Percentiles rank a stretch among this genome's conserved stretches.
phyloP scores from a whole-genome alignment of 2,888 invertebrate species.

The Eudasyphora cyanicolor region DNA sequence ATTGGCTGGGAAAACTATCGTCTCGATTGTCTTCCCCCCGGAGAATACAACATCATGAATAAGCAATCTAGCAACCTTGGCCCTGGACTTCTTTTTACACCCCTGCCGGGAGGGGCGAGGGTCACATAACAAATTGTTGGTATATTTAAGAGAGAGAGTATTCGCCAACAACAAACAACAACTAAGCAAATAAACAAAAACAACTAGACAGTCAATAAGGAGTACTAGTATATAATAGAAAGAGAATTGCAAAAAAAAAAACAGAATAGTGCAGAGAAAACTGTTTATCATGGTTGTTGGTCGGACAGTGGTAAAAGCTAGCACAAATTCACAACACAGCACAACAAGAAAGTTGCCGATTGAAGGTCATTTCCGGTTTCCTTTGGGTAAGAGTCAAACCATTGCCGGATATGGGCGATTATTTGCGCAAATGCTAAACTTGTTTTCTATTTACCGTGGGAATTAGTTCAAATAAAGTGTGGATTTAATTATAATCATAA shows the following conservation, averaged over 20 bases:
- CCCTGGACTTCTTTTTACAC: constrained; percentile 39
- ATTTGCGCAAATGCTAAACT: too few species aligned
- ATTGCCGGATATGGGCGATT: constrained; percentile 19
- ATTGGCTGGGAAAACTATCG: not conserved
- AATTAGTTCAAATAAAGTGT: not conserved
- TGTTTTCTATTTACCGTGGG: not conserved
- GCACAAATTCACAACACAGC: not conserved
- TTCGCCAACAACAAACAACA: constrained; percentile 45
- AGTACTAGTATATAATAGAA: too few species aligned
- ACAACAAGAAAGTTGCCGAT: constrained; percentile 8
- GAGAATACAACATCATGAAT: constrained; percentile 60
- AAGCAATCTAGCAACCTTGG: constrained; percentile 65
- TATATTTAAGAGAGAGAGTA: not conserved
- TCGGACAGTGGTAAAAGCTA: constrained; percentile 49
- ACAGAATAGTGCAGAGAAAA: constrained; percentile 21
- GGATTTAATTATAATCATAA: too few species aligned
- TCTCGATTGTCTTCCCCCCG: constrained; percentile 31
- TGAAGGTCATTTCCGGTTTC: constrained; percentile 46
- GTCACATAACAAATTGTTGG: constrained; percentile 16
- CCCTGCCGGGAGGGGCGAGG: too few species aligned
- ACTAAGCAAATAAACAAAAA: constrained; percentile 25
- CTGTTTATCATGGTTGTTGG: constrained; percentile 46
- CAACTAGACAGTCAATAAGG: constrained; percentile 24
- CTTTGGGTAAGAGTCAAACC: too few species aligned
- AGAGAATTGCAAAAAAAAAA: constrained; percentile 8